Base-by-base conservation (phyloP, 2,888 invertebrate species). In the Quadroppia sp. region DNA sequence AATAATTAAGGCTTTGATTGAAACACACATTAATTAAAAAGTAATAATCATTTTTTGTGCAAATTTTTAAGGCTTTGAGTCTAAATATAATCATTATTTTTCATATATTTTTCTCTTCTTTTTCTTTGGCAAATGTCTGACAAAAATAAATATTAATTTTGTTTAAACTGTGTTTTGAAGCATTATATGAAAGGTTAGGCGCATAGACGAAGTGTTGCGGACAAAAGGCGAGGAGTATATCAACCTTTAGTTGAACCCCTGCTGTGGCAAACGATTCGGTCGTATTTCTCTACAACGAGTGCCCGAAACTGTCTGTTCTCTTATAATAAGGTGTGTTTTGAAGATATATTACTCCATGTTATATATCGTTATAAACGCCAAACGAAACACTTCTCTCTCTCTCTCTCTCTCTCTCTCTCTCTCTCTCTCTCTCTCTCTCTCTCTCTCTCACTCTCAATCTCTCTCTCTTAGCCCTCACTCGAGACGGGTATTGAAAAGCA, bases 321-420 rank as follows among this genome's bases (percentile, higher is more conserved):
- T 56, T 64, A 64, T 64, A 64, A 64, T 64, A 64, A 64, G 64
- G 64, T 64, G 64, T 64, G 64, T 64, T 30, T 64, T 30, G 64
- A 64, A 64, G 64, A 64, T 64, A 64, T 64, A 64, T 64, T 64
- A 64, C 64, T 64, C 20, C 28, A n/a, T 64, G 64, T 64, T 64
- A 64, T 64, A 30, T 64, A 56, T 30, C 25, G 56, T 50, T 50
- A 20, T 64, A 64, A 2, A 64, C 36, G 15, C 64, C 64, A 40
- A 36, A 36, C 30, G 30, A 64, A 36, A 64, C 64, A 64, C 36
- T 32, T 64, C 3, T 40, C 11, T 53, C 20, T 53, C 53, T 50
- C n/a, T n/a, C n/a, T n/a, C n/a, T n/a, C n/a, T n/a, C 9, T 42
- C 15, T 11, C 15, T 11, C 9, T 42, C 42, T 42, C 42, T 42